Base-by-base conservation (phyloP, 2,797 vertebrate species). In the Sebastes steindachneri region DNA sequence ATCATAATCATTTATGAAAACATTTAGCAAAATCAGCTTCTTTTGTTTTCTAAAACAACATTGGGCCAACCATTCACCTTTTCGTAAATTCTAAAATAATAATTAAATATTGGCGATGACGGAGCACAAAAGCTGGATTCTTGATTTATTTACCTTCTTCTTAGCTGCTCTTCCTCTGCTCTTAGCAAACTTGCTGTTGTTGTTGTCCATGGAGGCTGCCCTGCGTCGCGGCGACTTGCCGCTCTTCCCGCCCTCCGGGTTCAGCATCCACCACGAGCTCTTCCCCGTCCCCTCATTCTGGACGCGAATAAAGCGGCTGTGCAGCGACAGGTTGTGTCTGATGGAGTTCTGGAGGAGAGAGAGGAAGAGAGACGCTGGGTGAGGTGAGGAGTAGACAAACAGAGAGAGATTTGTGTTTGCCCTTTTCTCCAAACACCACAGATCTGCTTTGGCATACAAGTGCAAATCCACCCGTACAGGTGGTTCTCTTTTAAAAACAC, bases 211-310 rank as follows among this genome's bases (percentile, higher is more conserved):
- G 80, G 99, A 99, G 0, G 97, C 98, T 0, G 99, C 99, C 78
- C 99, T 93, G 92, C 99, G 97, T 64, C 98, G 96, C 1, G 99
- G 99, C 8, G 98, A 99, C 85, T 99, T 99, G 31, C 99, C 98
- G 3, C 97, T 99, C 93, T 99, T 99, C 60, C 98, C 98, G 4
- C 99, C 99, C 88, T 99, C 99, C 0, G 99, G 99, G 89, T 99
- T 99, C 1, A 99, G 95, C 97, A 99, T 99, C 99, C 99, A 99
- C 99, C 99, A 99, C 4, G 99, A 99, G 93, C 99, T 99, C 93
- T 99, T 99, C 25, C 99, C 99, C 1, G 99, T 99, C 57, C 99
- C 99, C 89, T 99, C 99, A 66, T 99, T 99, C 95, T 99, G 99
- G 71, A 99, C 98, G 2, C 99, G 96, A 60, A 99, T 94, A 82